Evolutionary conservation across 2,888 invertebrate species (phyloP).

Genomic region (Pachycephus smyrnensis): DNA sequence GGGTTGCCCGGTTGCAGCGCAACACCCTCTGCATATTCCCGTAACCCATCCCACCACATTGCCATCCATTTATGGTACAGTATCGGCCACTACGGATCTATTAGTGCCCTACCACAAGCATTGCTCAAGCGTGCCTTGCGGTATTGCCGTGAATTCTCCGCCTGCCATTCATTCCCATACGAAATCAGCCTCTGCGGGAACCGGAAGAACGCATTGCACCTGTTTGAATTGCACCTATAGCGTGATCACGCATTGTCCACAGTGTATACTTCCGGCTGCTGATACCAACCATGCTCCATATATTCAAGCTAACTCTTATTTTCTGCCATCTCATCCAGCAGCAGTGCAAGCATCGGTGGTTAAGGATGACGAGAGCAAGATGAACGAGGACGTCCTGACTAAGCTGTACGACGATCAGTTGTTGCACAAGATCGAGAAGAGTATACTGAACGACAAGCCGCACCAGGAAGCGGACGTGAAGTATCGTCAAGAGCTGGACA

Average conservation of each 20-base stretch:
- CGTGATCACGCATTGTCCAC: slow-evolving; percentile 50
- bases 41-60: slow-evolving; percentile 36
- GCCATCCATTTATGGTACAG: slow-evolving; percentile 45
- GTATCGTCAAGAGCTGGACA: slow-evolving; percentile 43
- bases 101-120: slow-evolving; percentile 54
- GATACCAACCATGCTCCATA: slow-evolving; percentile 41
- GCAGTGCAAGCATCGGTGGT: slow-evolving; percentile 40
- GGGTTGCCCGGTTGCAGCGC: slow-evolving; percentile 39
- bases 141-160: slow-evolving; percentile 44
- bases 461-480: slow-evolving; percentile 39
- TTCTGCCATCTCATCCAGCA: slow-evolving; percentile 45
- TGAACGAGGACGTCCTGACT: slow-evolving; percentile 36
- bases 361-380: slow-evolving; percentile 41
- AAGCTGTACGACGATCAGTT: slow-evolving; percentile 48
- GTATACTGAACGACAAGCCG: slow-evolving; percentile 34
- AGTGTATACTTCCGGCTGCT: slow-evolving; percentile 49
- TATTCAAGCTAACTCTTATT: slow-evolving; percentile 52
- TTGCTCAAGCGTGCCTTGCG: slow-evolving; percentile 48
- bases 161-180: slow-evolving; percentile 38
- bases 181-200: slow-evolving; percentile 27
- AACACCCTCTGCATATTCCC: slow-evolving; percentile 45
- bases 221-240: slow-evolving; percentile 53
- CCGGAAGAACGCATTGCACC: slow-evolving; percentile 42
- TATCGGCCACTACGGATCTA: slow-evolving; percentile 43
- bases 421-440: slow-evolving; percentile 45